Evolutionary conservation across 2,797 vertebrate species (phyloP).

Genomic region (Lutjanus campechanus): DNA sequence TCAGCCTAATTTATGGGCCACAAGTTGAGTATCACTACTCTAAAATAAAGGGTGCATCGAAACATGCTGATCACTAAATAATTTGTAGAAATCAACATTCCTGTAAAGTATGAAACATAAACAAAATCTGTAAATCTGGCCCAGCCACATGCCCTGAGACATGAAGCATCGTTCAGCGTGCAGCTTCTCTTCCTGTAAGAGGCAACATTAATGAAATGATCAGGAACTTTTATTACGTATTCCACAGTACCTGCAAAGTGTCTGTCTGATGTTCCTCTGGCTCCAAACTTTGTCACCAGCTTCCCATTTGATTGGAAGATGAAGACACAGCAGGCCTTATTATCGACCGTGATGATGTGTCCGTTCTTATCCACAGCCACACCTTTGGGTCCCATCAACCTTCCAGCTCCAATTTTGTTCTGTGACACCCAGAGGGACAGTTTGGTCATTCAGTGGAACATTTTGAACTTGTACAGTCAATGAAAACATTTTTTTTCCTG

Average conservation of each 20-base stretch:
- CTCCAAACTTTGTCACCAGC: conserved; percentile 95
- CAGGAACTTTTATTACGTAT: not conserved
- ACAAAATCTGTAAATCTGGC: conserved; percentile 73
- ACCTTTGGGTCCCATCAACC: conserved; percentile 96
- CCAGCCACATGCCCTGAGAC: conserved; percentile 42
- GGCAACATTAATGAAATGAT: not conserved
- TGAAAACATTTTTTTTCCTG: not conserved
- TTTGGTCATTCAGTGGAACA: not conserved
- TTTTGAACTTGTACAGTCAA: not conserved
- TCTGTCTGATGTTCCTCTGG: conserved; percentile 92
- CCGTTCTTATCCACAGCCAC: conserved; percentile 95
- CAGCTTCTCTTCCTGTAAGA: conserved; percentile 17
- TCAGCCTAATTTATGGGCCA: too few species aligned
- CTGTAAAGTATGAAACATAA: conserved; percentile 28
- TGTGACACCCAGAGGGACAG: conserved; percentile 56
- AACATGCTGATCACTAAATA: conserved; percentile 43
- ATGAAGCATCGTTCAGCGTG: not conserved
- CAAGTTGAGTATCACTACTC: too few species aligned
- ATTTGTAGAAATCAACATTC: conserved; percentile 29
- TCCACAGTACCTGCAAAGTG: conserved; percentile 91
- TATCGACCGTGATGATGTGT: conserved; percentile 97
- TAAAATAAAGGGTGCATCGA: conserved; percentile 20
- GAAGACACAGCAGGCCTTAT: conserved; percentile 97
- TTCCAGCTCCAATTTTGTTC: conserved; percentile 95
- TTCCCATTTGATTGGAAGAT: conserved; percentile 98